phyloP scores from a whole-genome alignment of 30 jellyfish, hydroid and myxozoan genomes.

The Cassiopea xamachana region DNA sequence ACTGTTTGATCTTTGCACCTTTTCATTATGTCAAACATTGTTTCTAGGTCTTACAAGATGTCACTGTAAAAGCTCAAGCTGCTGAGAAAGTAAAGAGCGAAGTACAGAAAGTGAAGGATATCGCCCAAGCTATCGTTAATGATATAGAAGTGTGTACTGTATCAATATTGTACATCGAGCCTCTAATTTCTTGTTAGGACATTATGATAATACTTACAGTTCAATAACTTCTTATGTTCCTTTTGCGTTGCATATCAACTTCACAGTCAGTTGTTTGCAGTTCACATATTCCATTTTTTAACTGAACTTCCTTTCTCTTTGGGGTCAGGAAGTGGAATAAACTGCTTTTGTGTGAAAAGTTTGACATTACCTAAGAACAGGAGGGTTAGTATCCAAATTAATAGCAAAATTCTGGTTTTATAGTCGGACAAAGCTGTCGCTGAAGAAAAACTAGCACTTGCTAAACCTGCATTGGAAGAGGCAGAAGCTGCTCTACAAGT shows the following conservation, averaged over 20 bases:
- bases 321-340: too few relatives aligned
- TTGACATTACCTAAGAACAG: not conserved
- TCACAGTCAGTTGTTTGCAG: too few relatives aligned
- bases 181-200: too few relatives aligned
- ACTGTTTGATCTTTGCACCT: not conserved
- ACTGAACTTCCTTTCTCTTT: too few relatives aligned
- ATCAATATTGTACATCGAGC: not conserved
- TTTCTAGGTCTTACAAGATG: conserved; percentile 87
- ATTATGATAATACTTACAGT: too few relatives aligned
- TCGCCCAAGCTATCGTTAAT: conserved; percentile 92
- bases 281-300: too few relatives aligned
- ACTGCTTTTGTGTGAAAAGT: too few relatives aligned
- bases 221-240: too few relatives aligned
- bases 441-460: conserved; percentile 87
- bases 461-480: conserved; percentile 95
- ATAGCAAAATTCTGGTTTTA: not conserved
- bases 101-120: conserved; percentile 96
- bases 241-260: too few relatives aligned
- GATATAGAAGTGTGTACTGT: conserved; percentile 77
- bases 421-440: conserved; percentile 95
- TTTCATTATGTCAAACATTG: not conserved
- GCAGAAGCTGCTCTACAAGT: conserved; percentile 98
- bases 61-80: conserved; percentile 97
- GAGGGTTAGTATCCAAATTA: not conserved
- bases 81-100: conserved; percentile 97